Evolutionary conservation across 2,888 invertebrate genomes (phyloP), one percentile per base, ranked within the genome.

Genomic region (Brenthis daphne): DNA sequence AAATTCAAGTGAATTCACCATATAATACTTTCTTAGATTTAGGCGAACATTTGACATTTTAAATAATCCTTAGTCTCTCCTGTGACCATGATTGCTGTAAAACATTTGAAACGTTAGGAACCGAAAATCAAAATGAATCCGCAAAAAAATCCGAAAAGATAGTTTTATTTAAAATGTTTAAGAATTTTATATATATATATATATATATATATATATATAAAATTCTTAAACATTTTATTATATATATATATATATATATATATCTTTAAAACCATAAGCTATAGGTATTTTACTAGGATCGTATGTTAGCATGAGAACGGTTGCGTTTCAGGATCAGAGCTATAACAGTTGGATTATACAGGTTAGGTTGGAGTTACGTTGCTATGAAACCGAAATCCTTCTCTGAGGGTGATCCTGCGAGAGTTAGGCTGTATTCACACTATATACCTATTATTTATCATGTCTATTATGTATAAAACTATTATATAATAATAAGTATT

Each of bases 331-430:
- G 60, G 60, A 60, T 60, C 60, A 60, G 50, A 16, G 33, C 50
- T 50, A 50, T 60, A 60, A 60, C 60, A 50, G 16, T n/a, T 50
- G 60, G 60, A 50, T 60, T 60, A 60, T 50, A 60, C 60, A 60
- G 60, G 60, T 60, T 60, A 50, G 60, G 60, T 50, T 6, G 60
- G 60, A 60, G 60, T 29, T 50, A 60, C 60, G 60, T 50, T 48
- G 60, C 58, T 60, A 43, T 43, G 60, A 50, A 16, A 50, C 50
- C 60, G 50, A 60, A 60, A 60, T 60, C 60, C 60, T 60, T 29
- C 60, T 60, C 50, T 6, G 60, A 60, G 37, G 37, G 60, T 60
- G 50, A 60, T 60, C 60, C 60, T 60, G 50, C 29, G n/a, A 50
- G 60, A 60, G 50, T 60, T 50, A 60, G 60, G 60, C 33, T 60